Percentiles rank a stretch among this genome's conserved stretches.
These are phyloP conservation scores for Gymnodraco acuticeps DNA, from an alignment of 2,797 vertebrate genomes.

Conservation along the genomic window DNA sequence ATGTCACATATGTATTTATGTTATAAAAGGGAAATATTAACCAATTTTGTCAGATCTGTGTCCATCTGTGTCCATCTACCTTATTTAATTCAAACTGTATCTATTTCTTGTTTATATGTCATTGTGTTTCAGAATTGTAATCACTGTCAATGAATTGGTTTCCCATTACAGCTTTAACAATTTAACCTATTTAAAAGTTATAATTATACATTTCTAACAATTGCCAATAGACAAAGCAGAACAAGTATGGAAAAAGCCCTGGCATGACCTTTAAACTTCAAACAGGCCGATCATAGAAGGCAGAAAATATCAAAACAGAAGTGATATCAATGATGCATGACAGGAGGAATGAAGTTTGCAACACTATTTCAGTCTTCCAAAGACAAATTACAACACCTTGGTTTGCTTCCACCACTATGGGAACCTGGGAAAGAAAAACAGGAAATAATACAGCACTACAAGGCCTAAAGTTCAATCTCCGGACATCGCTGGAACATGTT, in stretches of 20 bases:
- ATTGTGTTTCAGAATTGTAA: neutral
- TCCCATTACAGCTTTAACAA: neutral
- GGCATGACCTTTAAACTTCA: neutral
- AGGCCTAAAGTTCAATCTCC: slow-evolving; percentile 68
- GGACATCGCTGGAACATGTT: slow-evolving; percentile 71
- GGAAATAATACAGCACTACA: slow-evolving; percentile 53
- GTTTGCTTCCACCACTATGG: slow-evolving; percentile 34
- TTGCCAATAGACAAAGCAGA: neutral
- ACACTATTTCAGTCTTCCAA: slow-evolving; percentile 5
- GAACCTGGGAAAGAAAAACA: slow-evolving; percentile 22
- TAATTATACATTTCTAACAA: neutral
- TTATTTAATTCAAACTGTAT: too few relatives aligned
- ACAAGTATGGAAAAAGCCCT: neutral
- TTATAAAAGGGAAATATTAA: too few relatives aligned
- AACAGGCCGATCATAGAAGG: neutral
- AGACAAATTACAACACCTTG: slow-evolving; percentile 32
- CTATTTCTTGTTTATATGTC: neutral
- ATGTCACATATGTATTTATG: too few relatives aligned
- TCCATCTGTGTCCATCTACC: too few relatives aligned
- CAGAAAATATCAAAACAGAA: neutral
- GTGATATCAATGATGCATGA: neutral
- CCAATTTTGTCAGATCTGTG: too few relatives aligned
- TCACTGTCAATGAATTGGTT: neutral
- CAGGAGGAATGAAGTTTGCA: slow-evolving; percentile 3
- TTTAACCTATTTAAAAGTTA: neutral